Percentiles rank a stretch among this genome's conserved stretches.
Conservation (phyloP, 2,113 vertebrate genomes). For the Trichechus manatus region DNA sequence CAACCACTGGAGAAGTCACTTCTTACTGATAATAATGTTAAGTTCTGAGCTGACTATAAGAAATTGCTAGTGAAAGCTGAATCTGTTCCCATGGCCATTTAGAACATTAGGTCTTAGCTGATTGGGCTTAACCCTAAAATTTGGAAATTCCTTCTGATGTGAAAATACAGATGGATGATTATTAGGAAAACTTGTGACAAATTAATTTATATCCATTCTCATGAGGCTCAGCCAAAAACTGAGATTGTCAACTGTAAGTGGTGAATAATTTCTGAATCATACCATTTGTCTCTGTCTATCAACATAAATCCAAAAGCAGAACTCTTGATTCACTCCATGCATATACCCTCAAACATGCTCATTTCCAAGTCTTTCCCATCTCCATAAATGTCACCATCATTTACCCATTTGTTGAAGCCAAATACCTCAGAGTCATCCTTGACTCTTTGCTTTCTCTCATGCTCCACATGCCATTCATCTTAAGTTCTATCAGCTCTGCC, state of each 20-base stretch:
- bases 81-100: constrained; percentile 30
- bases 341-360: background rate
- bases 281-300: constrained; percentile 59
- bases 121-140: constrained; percentile 16
- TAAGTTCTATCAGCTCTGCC: background rate
- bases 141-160: constrained; percentile 49
- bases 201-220: constrained; percentile 63
- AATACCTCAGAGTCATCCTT: background rate
- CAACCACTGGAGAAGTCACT: constrained; percentile 46
- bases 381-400: constrained; percentile 36
- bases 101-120: constrained; percentile 44
- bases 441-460: constrained; percentile 7
- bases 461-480: background rate
- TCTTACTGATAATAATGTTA: constrained; percentile 44
- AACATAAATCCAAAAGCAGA: constrained; percentile 42
- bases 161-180: constrained; percentile 42
- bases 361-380: constrained; percentile 25
- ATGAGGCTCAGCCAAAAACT: constrained; percentile 42
- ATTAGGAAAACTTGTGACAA: constrained; percentile 37
- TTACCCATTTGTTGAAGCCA: constrained; percentile 42
- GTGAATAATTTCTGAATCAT: constrained; percentile 69
- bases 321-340: background rate
- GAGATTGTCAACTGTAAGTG: constrained; percentile 50
- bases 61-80: constrained; percentile 52
- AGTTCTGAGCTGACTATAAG: constrained; percentile 58